These are phyloP conservation scores for Orchesella cincta DNA, from an alignment of 1,140 invertebrate genomes.

Conservation along the genomic window DNA sequence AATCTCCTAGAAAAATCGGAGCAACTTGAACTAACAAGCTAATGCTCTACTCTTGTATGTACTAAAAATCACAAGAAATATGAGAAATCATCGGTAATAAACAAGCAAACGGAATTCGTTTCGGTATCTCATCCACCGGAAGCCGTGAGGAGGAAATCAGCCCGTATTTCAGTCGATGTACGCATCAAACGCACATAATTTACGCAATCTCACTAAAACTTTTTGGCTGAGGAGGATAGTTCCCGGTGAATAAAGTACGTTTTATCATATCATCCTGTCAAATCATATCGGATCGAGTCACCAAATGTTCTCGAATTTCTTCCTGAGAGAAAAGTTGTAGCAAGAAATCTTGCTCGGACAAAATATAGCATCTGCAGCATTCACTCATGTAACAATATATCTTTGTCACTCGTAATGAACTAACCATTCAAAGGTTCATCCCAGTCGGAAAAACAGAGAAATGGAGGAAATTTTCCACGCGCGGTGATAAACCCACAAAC, in stretches of 20 bases:
- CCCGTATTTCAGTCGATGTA: background rate
- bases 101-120: no score
- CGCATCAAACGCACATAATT: constrained; percentile 18
- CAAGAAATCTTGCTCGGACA: background rate
- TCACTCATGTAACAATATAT: background rate
- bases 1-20: background rate
- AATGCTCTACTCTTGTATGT: no score
- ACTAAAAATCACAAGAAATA: constrained; percentile 20
- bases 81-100: constrained; percentile 21
- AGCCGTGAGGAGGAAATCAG: background rate
- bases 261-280: background rate
- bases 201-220: constrained; percentile 8
- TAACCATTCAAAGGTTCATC: background rate
- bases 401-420: background rate
- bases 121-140: background rate
- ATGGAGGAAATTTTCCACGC: background rate
- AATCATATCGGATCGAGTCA: background rate
- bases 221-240: background rate
- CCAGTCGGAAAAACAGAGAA: background rate
- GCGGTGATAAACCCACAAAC: no score
- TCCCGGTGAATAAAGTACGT: background rate
- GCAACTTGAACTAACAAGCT: no score
- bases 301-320: background rate
- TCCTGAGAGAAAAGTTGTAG: background rate
- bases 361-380: background rate